phyloP scores from a whole-genome alignment of 2,797 vertebrate species.

The Furcifer pardalis region DNA sequence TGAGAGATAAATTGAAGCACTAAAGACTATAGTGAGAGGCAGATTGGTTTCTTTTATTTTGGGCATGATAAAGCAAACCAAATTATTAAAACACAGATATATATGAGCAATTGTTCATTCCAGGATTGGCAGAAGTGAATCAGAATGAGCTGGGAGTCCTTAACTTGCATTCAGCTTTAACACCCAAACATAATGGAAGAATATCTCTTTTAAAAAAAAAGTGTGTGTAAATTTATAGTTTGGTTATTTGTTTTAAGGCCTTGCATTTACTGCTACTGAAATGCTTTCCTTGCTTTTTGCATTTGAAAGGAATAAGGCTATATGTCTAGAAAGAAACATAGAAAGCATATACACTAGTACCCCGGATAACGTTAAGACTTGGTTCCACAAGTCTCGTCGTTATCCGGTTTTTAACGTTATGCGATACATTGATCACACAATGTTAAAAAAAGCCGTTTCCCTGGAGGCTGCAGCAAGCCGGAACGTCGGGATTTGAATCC shows the following conservation, averaged over 20 bases:
- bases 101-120: not conserved
- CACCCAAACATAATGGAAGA: not conserved
- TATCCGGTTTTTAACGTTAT: too few species aligned
- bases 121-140: conserved; percentile 4
- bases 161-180: conserved; percentile 12
- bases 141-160: conserved; percentile 3
- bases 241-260: not conserved
- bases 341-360: too few species aligned
- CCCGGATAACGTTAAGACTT: too few species aligned
- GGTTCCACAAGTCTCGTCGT: too few species aligned
- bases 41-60: not conserved
- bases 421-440: too few species aligned
- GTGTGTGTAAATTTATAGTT: not conserved
- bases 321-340: not conserved
- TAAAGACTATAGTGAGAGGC: not conserved
- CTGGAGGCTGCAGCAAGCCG: too few species aligned
- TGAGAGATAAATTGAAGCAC: not conserved
- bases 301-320: not conserved
- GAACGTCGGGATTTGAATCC: too few species aligned
- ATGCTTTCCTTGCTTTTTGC: not conserved
- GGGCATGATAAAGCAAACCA: not conserved
- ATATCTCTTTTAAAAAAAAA: not conserved
- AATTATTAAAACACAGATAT: not conserved
- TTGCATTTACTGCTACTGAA: not conserved
- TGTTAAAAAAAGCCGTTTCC: too few species aligned